Percentiles rank a stretch among this genome's conserved stretches.
These are phyloP conservation scores for Eupeodes latifasciatus DNA, from an alignment of 2,888 invertebrate genomes.

Conservation along the genomic window DNA sequence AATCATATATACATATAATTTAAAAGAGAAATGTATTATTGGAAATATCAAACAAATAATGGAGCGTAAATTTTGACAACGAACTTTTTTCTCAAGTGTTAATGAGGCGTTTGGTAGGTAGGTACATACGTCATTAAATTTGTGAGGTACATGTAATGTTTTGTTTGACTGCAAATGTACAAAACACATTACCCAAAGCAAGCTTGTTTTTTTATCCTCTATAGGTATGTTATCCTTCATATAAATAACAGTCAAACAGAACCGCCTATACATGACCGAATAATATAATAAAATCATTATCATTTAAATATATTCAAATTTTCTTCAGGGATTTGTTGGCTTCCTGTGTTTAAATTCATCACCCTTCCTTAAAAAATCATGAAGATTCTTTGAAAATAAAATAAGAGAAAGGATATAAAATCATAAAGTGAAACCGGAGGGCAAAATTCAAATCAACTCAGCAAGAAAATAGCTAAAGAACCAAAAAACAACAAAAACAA, in stretches of 20 bases:
- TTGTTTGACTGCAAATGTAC: too few relatives aligned
- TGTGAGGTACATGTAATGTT: too few relatives aligned
- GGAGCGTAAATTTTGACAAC: too few relatives aligned
- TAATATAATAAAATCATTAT: neutral
- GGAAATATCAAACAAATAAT: too few relatives aligned
- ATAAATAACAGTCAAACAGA: slow-evolving; percentile 6
- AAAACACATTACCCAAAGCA: neutral
- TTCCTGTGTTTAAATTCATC: slow-evolving; percentile 35
- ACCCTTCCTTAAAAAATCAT: slow-evolving; percentile 16
- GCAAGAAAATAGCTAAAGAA: slow-evolving; percentile 45
- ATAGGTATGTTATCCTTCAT: neutral
- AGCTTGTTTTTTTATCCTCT: neutral
- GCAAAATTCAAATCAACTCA: slow-evolving; percentile 61
- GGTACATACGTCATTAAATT: too few relatives aligned
- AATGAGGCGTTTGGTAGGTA: too few relatives aligned
- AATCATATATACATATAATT: too few relatives aligned
- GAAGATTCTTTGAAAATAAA: slow-evolving; percentile 24
- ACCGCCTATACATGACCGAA: neutral
- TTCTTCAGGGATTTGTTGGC: slow-evolving; percentile 8
- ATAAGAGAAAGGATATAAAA: slow-evolving; percentile 39
- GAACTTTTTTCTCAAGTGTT: too few relatives aligned
- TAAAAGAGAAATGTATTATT: too few relatives aligned
- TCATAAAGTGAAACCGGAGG: slow-evolving; percentile 54
- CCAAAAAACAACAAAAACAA: neutral
- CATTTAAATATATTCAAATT: neutral